Percentiles rank a stretch among this genome's conserved stretches.
Conservation (phyloP, 1,140 invertebrate species). For the Procambarus clarkii region DNA sequence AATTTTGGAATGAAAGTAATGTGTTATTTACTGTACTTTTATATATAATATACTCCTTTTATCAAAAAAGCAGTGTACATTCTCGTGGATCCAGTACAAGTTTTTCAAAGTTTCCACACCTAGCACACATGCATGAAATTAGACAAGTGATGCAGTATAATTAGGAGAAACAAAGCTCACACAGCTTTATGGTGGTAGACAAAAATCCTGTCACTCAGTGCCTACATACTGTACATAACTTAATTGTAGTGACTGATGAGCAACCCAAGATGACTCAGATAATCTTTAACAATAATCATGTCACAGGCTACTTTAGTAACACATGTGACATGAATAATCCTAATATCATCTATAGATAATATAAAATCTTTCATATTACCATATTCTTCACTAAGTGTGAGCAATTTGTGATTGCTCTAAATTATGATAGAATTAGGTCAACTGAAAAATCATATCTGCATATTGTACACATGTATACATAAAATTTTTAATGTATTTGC, state of each 20-base stretch:
- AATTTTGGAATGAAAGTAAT: constrained; percentile 9
- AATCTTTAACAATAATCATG: not conserved
- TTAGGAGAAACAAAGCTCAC: not conserved
- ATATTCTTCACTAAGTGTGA: not conserved
- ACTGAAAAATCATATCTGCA: not conserved
- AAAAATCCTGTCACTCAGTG: not conserved
- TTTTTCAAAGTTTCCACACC: not conserved
- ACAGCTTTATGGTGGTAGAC: not conserved
- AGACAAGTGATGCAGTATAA: not conserved
- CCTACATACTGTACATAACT: not conserved
- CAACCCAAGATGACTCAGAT: not conserved
- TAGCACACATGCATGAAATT: not conserved
- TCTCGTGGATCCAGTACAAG: not conserved
- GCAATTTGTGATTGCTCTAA: not conserved
- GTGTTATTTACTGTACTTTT: not conserved
- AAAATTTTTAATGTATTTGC: not conserved
- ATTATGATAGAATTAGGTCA: not conserved
- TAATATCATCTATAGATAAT: not conserved
- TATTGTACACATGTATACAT: not conserved
- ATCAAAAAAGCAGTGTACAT: not conserved
- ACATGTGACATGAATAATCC: not conserved
- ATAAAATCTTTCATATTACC: not conserved
- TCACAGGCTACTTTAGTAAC: not conserved
- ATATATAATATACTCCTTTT: not conserved
- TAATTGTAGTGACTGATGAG: not conserved